phyloP scores from a whole-genome alignment of 2,797 vertebrate species.

The Fistularia tabacaria region DNA sequence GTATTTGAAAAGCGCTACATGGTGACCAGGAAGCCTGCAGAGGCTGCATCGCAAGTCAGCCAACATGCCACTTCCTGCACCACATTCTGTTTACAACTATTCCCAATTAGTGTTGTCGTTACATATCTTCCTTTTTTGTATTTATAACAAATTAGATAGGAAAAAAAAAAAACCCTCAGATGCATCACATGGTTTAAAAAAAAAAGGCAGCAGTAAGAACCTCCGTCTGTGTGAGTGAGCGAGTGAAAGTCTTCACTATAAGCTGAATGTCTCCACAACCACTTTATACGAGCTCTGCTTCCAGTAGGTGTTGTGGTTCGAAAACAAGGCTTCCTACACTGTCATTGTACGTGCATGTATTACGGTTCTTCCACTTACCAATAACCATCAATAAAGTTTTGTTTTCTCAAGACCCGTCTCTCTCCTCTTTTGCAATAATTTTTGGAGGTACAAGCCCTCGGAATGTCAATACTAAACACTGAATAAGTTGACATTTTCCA shows the following conservation, averaged over 20 bases:
- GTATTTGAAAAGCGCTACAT: slow-evolving; percentile 51
- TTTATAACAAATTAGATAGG: slow-evolving; percentile 60
- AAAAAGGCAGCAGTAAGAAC: slow-evolving; percentile 28
- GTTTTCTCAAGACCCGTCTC: slow-evolving; percentile 74
- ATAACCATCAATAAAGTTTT: slow-evolving; percentile 97
- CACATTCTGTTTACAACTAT: slow-evolving; percentile 93
- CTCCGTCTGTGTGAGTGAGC: slow-evolving; percentile 71
- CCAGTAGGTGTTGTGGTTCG: slow-evolving; percentile 86
- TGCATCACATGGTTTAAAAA: slow-evolving; percentile 43
- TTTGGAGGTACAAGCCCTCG: not conserved
- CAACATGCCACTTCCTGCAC: slow-evolving; percentile 50
- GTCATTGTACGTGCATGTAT: slow-evolving; percentile 97
- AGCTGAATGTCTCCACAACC: slow-evolving; percentile 68
- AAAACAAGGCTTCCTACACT: slow-evolving; percentile 86
- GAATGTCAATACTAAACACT: no score
- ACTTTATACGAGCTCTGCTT: slow-evolving; percentile 93
- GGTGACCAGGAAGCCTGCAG: slow-evolving; percentile 30
- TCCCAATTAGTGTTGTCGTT: slow-evolving; percentile 88
- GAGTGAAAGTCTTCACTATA: slow-evolving; percentile 36
- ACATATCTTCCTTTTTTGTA: slow-evolving; percentile 88
- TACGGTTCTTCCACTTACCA: slow-evolving; percentile 89
- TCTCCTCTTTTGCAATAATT: not conserved
- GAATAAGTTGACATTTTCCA: no score
- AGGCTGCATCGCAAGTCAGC: slow-evolving; percentile 41
- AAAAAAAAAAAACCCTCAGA: slow-evolving; percentile 72